Evolutionary conservation across 1,140 invertebrate genomes (phyloP).

Genomic region (Calycopis cecrops): DNA sequence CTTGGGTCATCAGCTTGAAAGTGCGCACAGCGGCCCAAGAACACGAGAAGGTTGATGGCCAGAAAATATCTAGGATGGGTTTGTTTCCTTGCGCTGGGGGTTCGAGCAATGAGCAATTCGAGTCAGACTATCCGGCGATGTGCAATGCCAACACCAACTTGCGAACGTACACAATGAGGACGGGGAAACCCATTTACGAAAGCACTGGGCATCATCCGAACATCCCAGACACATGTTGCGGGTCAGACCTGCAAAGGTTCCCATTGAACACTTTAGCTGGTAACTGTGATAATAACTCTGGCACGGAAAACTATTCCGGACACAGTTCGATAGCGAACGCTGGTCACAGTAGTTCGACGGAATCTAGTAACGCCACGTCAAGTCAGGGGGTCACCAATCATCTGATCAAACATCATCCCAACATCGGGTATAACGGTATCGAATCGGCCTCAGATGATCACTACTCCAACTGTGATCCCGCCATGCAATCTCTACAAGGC

Average conservation of each 20-base stretch:
- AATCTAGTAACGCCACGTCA: slow-evolving; percentile 70
- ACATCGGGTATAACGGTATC: slow-evolving; percentile 66
- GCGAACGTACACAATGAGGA: slow-evolving; percentile 86
- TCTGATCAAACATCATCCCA: slow-evolving; percentile 71
- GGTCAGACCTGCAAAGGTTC: slow-evolving; percentile 64
- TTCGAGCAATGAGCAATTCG: slow-evolving; percentile 85
- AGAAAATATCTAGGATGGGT: slow-evolving; percentile 82
- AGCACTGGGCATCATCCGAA: slow-evolving; percentile 72
- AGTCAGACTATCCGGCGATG: slow-evolving; percentile 87
- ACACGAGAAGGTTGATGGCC: slow-evolving; percentile 76
- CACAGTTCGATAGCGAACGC: slow-evolving; percentile 73
- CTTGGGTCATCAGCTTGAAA: slow-evolving; percentile 87
- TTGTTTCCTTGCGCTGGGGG: slow-evolving; percentile 85
- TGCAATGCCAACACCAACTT: slow-evolving; percentile 90
- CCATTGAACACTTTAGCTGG: slow-evolving; percentile 61
- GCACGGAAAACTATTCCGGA: slow-evolving; percentile 71
- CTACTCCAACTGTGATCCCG: slow-evolving; percentile 72
- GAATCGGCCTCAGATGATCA: slow-evolving; percentile 72
- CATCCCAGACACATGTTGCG: slow-evolving; percentile 70
- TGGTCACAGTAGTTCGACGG: slow-evolving; percentile 71
- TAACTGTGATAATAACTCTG: slow-evolving; percentile 75
- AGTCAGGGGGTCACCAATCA: slow-evolving; percentile 72
- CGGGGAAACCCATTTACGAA: slow-evolving; percentile 86
- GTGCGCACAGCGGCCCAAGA: slow-evolving; percentile 70
- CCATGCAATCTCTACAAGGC: slow-evolving; percentile 68